These are phyloP conservation scores for Rhabdornis inornatus DNA, from an alignment of 2,113 vertebrate species.

Conservation along the genomic window DNA sequence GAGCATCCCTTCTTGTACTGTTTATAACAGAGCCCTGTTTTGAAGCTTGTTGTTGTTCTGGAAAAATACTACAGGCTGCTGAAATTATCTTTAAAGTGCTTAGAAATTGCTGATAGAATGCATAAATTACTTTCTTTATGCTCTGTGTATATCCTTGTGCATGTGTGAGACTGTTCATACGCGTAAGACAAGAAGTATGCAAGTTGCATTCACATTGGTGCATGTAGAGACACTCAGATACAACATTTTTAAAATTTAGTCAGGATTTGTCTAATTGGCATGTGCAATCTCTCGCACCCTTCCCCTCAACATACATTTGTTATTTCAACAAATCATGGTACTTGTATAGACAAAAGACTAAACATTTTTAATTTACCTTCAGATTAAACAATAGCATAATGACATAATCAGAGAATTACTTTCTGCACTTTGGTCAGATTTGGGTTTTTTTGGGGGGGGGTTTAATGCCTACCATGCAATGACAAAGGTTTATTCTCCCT, in stretches of 20 bases:
- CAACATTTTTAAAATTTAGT: neutral
- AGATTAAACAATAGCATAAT: neutral
- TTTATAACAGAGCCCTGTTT: slow-evolving; percentile 24
- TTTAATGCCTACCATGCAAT: slow-evolving; percentile 76
- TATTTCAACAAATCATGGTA: neutral
- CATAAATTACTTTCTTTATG: neutral
- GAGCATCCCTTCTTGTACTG: neutral
- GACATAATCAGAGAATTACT: neutral
- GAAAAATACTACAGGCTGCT: slow-evolving; percentile 5
- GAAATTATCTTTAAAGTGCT: slow-evolving; percentile 12
- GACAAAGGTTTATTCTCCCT: slow-evolving; percentile 78
- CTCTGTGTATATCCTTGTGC: neutral
- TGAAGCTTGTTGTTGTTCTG: slow-evolving; percentile 19
- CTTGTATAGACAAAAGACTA: neutral
- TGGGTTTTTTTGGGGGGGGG: neutral
- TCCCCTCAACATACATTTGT: neutral
- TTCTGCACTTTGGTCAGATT: slow-evolving; percentile 48
- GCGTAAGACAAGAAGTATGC: neutral
- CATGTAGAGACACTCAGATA: neutral
- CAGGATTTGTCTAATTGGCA: neutral
- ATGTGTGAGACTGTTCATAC: neutral
- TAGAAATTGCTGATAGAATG: neutral
- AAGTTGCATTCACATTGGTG: neutral
- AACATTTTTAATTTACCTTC: slow-evolving; percentile 2
- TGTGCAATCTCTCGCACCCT: neutral